Evolutionary conservation across 2,888 invertebrate species (phyloP), one percentile per base, ranked within the genome.

Genomic region (Philereme transversata): DNA sequence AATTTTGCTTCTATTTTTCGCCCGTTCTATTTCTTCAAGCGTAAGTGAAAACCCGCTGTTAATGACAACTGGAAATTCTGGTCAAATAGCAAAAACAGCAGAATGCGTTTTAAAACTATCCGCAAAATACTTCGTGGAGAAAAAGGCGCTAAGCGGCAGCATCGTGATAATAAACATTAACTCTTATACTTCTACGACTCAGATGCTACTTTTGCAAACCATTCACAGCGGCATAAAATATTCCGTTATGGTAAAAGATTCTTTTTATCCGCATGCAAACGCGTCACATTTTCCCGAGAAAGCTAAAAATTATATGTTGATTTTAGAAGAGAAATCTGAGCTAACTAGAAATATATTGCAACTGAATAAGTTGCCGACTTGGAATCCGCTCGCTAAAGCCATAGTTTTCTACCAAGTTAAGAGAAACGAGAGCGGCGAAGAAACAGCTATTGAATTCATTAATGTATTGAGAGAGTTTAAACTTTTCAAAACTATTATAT

Each of bases 271-370:
- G 63, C 93, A 93, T 74, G 87, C 86, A 57, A 93, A 93, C 77
- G 92, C 93, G 56, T 91, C 93, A 43, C 92, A 92, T 81, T 93
- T 93, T 67, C 91, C 88, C 11, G 93, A 93, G 79, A 92, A 90
- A 81, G 93, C 93, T 60, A 92, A 93, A 82, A 93, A 93, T 84
- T 93, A 93, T 79, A 88, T 93, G 89, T 81, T 93, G 81, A 87
- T 93, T 81, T 82, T 93, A 66, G 91, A 93, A 78, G 86, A 89
- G 65, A 88, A 88, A 81, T 80, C 82, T 48, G 92, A 93, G 73
- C 77, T 93, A 46, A 81, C 74, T 67, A 82, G 88, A 70, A 89
- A 92, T 77, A 90, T 93, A 76, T 72, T 87, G 65, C 90, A 91
- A 74, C 76, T 93, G 68, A 88, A 87, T 67, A 88, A 86, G 74